Conservation (phyloP, 2,113 vertebrate genomes). For the Onychostruthus taczanowskii region DNA sequence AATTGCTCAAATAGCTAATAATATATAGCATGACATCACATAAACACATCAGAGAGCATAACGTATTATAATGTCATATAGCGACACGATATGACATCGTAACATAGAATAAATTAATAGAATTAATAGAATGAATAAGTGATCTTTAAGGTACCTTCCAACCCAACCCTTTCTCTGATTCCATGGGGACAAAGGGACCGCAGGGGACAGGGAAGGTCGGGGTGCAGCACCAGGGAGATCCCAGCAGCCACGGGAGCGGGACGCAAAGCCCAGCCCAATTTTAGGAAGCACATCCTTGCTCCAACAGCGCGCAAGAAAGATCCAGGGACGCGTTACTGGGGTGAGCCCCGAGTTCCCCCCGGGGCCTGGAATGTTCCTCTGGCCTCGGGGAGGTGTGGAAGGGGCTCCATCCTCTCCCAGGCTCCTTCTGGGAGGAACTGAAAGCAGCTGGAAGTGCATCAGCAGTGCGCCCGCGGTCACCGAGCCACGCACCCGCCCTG, state of each 20-base stretch:
- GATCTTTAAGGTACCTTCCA: background rate
- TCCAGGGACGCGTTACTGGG: background rate
- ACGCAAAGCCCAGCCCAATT: background rate
- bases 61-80: too few species aligned
- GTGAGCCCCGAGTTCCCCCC: fast-evolving
- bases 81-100: too few species aligned
- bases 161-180: too few species aligned
- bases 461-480: background rate
- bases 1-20: background rate
- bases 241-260: fast-evolving
- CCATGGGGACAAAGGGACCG: fast-evolving
- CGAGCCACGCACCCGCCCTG: background rate
- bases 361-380: fast-evolving
- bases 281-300: background rate
- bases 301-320: fast-evolving
- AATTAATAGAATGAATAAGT: background rate
- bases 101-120: too few species aligned
- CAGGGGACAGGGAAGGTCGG: background rate
- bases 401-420: background rate
- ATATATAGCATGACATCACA: background rate
- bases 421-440: background rate
- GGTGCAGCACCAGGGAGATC: background rate
- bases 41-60: background rate
- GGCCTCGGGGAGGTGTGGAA: background rate
- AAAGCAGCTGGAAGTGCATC: background rate